These are phyloP conservation scores for Calycopis cecrops DNA, from an alignment of 1,140 invertebrate genomes.

Conservation along the genomic window DNA sequence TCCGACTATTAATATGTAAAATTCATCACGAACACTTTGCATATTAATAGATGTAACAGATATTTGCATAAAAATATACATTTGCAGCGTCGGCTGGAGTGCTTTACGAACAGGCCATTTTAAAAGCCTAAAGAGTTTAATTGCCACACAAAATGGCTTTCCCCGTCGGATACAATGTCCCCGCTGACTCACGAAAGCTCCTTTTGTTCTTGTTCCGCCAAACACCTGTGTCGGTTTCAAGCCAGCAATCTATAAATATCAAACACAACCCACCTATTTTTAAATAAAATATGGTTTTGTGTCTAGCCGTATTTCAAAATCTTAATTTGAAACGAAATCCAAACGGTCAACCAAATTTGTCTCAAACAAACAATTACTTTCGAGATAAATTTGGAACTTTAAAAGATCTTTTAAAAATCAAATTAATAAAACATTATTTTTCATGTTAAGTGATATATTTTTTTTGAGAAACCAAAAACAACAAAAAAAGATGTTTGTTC, in stretches of 20 bases:
- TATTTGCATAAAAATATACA: not conserved
- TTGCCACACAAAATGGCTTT: conserved; percentile 20
- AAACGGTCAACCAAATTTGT: too few relatives aligned
- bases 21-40: not conserved
- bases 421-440: too few relatives aligned
- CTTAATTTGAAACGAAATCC: too few relatives aligned
- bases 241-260: conserved; percentile 13
- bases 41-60: not conserved
- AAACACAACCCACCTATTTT: not conserved
- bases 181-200: conserved; percentile 45
- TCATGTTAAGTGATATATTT: too few relatives aligned
- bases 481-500: too few relatives aligned
- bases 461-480: too few relatives aligned
- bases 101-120: conserved; percentile 13
- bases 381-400: too few relatives aligned
- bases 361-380: too few relatives aligned
- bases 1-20: too few relatives aligned
- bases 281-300: too few relatives aligned
- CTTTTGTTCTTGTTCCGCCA: conserved; percentile 35
- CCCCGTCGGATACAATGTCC: conserved; percentile 27
- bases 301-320: too few relatives aligned
- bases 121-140: conserved; percentile 18
- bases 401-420: too few relatives aligned
- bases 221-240: conserved; percentile 41
- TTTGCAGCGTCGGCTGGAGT: not conserved